Evolutionary conservation across 1,140 invertebrate genomes (phyloP).

Genomic region (Ylistrum balloti): DNA sequence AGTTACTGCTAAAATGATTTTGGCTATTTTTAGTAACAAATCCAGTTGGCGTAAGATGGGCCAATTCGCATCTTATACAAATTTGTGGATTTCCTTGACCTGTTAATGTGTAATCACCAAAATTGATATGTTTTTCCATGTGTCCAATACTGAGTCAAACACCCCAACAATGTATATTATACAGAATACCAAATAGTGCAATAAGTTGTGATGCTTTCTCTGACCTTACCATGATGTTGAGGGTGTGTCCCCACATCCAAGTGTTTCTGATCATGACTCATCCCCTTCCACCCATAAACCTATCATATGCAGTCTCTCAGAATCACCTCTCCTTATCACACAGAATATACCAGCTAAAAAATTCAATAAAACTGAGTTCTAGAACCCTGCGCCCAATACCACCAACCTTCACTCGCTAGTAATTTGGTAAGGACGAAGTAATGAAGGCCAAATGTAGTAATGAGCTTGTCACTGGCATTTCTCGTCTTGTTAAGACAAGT

Average conservation of each 20-base stretch:
- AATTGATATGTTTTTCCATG: too few relatives aligned
- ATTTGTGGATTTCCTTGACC: too few relatives aligned
- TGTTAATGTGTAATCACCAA: too few relatives aligned
- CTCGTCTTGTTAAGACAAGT: not conserved
- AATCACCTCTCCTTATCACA: not conserved
- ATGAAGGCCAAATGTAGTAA: not conserved
- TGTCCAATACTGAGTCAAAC: too few relatives aligned
- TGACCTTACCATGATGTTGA: too few relatives aligned
- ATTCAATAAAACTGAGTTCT: not conserved
- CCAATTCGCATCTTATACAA: too few relatives aligned
- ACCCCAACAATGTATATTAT: too few relatives aligned
- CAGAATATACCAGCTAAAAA: not conserved
- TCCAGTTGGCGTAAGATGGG: too few relatives aligned
- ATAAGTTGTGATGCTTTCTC: too few relatives aligned
- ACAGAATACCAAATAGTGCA: too few relatives aligned
- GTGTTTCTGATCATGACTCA: constrained; percentile 14
- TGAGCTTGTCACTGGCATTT: not conserved
- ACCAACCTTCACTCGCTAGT: not conserved
- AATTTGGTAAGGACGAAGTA: not conserved
- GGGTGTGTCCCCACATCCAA: not conserved
- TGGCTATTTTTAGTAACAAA: too few relatives aligned
- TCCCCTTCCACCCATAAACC: not conserved
- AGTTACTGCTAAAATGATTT: too few relatives aligned
- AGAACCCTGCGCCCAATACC: not conserved
- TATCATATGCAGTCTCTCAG: not conserved